These are phyloP conservation scores for Uria lomvia DNA, from an alignment of 2,113 vertebrate genomes.

Conservation along the genomic window DNA sequence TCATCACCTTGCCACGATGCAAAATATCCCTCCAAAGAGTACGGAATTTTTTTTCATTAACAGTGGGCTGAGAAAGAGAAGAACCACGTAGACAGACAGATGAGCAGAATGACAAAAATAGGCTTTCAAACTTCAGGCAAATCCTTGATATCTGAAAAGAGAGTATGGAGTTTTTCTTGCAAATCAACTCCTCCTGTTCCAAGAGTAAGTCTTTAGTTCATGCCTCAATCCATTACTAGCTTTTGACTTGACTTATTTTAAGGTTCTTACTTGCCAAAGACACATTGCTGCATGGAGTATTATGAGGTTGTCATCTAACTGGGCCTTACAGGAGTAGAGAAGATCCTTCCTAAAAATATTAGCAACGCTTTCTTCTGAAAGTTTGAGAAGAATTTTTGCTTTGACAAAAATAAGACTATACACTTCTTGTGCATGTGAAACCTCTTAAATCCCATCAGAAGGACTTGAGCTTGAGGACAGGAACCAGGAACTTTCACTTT, in stretches of 20 bases:
- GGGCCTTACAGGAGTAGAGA: background rate
- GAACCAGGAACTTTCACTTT: background rate
- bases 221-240: background rate
- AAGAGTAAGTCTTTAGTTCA: background rate
- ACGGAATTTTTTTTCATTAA: background rate
- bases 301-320: background rate
- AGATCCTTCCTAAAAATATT: background rate
- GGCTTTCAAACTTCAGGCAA: background rate
- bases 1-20: background rate
- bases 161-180: background rate
- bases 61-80: background rate
- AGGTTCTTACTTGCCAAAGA: background rate
- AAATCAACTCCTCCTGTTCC: background rate
- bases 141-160: background rate
- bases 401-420: background rate
- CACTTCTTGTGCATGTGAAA: constrained; percentile 7
- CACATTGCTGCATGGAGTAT: background rate
- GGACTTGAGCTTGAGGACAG: background rate
- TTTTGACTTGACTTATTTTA: constrained; percentile 1
- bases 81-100: background rate
- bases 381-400: background rate
- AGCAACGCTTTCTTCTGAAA: background rate
- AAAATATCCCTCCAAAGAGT: background rate
- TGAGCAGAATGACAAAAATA: background rate
- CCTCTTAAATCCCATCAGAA: background rate